Evolutionary conservation across 2,888 invertebrate species (phyloP).

Genomic region (Phortica okadai): DNA sequence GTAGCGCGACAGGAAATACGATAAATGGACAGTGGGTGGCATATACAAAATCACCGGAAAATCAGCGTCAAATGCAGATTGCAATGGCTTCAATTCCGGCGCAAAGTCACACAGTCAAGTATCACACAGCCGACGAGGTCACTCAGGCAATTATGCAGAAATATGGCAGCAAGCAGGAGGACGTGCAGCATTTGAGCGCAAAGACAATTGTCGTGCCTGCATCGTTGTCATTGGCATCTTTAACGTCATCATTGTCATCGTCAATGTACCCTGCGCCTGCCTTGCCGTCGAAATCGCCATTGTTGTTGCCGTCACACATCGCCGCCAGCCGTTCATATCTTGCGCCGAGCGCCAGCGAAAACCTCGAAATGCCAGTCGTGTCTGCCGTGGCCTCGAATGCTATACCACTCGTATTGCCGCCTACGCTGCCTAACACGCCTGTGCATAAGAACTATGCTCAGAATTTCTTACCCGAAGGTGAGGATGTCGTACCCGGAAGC

Average conservation of each 20-base stretch:
- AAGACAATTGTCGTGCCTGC: neutral
- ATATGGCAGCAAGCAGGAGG: slow-evolving; percentile 32
- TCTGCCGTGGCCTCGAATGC: neutral
- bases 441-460: slow-evolving; percentile 67
- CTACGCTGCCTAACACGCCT: slow-evolving; percentile 60
- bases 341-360: slow-evolving; percentile 8
- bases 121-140: slow-evolving; percentile 48
- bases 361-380: slow-evolving; percentile 3
- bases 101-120: slow-evolving; percentile 47
- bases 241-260: neutral
- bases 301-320: neutral
- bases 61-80: slow-evolving; percentile 48
- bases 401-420: neutral
- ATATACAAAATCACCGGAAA: slow-evolving; percentile 49
- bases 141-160: slow-evolving; percentile 42
- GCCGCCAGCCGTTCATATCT: slow-evolving; percentile 27
- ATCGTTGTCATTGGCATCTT: neutral
- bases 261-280: neutral
- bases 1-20: slow-evolving; percentile 12
- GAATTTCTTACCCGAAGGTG: slow-evolving; percentile 66
- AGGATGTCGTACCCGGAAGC: slow-evolving; percentile 72
- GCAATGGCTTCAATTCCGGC: neutral
- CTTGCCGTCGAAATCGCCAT: neutral
- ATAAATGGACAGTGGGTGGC: slow-evolving; percentile 49
- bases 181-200: neutral